Evolutionary conservation across 2,888 invertebrate species (phyloP), one percentile per base, ranked within the genome.

Genomic region (Drosophila meridionalis): DNA sequence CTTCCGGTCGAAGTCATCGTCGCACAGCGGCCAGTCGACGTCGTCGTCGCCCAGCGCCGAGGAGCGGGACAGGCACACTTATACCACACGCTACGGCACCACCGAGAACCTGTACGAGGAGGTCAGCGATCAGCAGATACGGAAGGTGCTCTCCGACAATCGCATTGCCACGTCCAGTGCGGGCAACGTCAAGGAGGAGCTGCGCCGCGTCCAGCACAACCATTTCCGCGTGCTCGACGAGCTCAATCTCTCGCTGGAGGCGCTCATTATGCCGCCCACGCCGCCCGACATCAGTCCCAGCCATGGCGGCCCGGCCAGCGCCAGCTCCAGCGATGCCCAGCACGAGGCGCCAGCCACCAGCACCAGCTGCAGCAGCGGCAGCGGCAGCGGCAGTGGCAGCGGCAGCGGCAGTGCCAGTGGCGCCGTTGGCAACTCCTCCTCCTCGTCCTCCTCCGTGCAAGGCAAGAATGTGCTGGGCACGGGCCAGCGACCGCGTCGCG

Each of bases 161-260:
- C 95, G 95, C 7, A 94, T 96, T 66, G 95, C 95, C 78, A 83
- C 79, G 6, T 95, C 96, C 20, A 95, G 95, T 86, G 95, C 95
- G 89, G 95, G 95, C 87, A 95, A 96, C 66, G 96, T 97, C 36
- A 97, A 96, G 91, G 97, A 97, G 91, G 97, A 97, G 93, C 96
- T 97, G 55, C 95, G 97, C 60, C 94, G 96, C 74, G 97, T 98
- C 42, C 97, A 97, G 92, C 96, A 96, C 75, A 95, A 96, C 80
- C 97, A 98, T 93, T 96, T 96, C 86, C 94, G 97, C 88, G 97
- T 97, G 83, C 94, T 98, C 80, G 97, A 97, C 69, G 97, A 98
- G 93, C 94, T 98, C 74, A 97, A 98, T 94, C 94, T 98, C 74
- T 97, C 97, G 80, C 96, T 97, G 70, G 98, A 98, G 94, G 97